Conservation (phyloP, 2,113 vertebrate species). For the Vanacampus margaritifer region DNA sequence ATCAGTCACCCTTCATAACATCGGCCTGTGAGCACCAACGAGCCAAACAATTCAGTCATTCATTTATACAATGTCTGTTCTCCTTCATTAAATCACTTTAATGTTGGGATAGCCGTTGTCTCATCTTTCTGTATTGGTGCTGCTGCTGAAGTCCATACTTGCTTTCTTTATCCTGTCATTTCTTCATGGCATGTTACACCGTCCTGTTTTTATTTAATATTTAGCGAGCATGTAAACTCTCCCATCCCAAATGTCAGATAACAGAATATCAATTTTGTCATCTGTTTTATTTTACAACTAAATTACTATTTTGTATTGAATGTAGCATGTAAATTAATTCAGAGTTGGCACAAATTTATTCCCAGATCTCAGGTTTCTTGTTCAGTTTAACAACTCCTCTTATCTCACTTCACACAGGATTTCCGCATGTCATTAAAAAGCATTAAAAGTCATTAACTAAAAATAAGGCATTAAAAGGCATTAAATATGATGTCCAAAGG, state of each 20-base stretch:
- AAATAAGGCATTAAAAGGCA: no score
- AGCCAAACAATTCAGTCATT: not conserved
- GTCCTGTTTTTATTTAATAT: not conserved
- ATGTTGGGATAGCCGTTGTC: not conserved
- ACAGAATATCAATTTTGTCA: not conserved
- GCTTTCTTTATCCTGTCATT: conserved; percentile 9
- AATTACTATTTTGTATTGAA: no score
- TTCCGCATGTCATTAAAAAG: no score
- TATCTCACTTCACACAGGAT: no score
- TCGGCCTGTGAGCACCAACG: not conserved
- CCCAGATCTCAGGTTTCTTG: no score
- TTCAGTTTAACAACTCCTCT: no score
- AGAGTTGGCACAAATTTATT: no score
- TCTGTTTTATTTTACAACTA: not conserved
- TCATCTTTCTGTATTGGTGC: conserved; percentile 5
- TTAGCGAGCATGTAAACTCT: not conserved
- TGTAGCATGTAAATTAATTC: no score
- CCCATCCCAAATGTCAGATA: not conserved
- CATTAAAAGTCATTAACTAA: no score
- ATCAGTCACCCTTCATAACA: conserved; percentile 13
- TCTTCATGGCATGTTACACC: not conserved
- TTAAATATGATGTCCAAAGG: no score
- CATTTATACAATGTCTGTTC: not conserved
- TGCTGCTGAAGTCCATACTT: not conserved
- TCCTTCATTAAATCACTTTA: conserved; percentile 18